Conservation (phyloP, 2,797 vertebrate genomes). For the Chaunax sp. region DNA sequence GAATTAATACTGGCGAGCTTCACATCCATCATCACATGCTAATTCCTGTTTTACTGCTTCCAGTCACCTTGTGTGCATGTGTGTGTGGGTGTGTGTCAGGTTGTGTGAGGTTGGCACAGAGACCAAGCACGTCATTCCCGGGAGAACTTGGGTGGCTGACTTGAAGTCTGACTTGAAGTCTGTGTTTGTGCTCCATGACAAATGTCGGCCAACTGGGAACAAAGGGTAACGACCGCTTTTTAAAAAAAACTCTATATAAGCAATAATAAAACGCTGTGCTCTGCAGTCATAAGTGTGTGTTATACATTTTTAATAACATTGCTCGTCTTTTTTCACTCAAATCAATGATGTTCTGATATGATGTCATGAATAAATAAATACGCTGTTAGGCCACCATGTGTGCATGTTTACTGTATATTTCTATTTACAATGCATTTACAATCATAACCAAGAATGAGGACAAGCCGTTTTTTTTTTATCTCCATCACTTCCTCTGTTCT, state of each 20-base stretch:
- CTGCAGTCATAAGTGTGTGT: background rate
- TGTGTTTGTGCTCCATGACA: slow-evolving; percentile 28
- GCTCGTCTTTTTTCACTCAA: too few relatives aligned
- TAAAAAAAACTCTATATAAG: background rate
- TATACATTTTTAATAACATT: too few relatives aligned
- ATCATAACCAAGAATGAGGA: background rate
- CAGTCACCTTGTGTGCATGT: slow-evolving; percentile 16
- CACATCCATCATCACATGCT: slow-evolving; percentile 57
- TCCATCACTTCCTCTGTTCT: slow-evolving; percentile 9
- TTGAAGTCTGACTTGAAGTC: slow-evolving; percentile 48
- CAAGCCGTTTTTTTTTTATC: background rate
- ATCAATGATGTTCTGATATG: background rate
- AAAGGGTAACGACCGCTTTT: background rate
- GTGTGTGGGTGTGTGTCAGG: slow-evolving; percentile 36
- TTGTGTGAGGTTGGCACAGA: slow-evolving; percentile 26
- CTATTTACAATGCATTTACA: background rate
- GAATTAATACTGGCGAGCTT: slow-evolving; percentile 53
- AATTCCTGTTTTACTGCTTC: slow-evolving; percentile 53
- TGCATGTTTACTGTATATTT: background rate
- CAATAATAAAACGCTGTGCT: background rate
- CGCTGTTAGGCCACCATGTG: background rate
- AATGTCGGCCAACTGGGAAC: slow-evolving; percentile 28
- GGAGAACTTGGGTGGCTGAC: slow-evolving; percentile 39
- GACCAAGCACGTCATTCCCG: slow-evolving; percentile 9
- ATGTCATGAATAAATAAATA: slow-evolving; percentile 1